Evolutionary conservation across 2,797 vertebrate species (phyloP).

Genomic region (Distichodus sexfasciatus): DNA sequence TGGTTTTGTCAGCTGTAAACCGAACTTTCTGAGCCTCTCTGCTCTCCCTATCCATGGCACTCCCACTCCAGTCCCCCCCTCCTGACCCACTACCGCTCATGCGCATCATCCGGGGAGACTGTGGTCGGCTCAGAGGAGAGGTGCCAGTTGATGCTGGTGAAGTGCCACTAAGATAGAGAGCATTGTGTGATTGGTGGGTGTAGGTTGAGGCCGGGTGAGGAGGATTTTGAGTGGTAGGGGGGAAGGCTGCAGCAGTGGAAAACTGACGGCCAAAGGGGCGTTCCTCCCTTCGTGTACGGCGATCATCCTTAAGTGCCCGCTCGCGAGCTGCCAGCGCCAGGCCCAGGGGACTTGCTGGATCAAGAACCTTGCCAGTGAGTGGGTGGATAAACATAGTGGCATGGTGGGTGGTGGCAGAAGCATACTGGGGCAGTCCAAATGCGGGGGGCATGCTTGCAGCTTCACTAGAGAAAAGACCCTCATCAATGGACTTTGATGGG

Average conservation of each 20-base stretch:
- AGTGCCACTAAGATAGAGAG: slow-evolving; percentile 68
- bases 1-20: slow-evolving; percentile 72
- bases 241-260: slow-evolving; percentile 70
- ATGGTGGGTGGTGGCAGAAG: slow-evolving; percentile 66
- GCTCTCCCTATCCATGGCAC: slow-evolving; percentile 42
- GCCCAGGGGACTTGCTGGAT: slow-evolving; percentile 87
- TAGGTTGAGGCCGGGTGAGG: slow-evolving; percentile 48
- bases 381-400: slow-evolving; percentile 88
- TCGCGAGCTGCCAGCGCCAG: slow-evolving; percentile 87
- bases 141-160: slow-evolving; percentile 67
- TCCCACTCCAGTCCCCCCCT: slow-evolving; percentile 52
- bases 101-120: slow-evolving; percentile 73
- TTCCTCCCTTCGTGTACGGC: slow-evolving; percentile 73
- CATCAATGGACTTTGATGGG: slow-evolving; percentile 91
- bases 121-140: slow-evolving; percentile 71
- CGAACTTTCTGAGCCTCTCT: slow-evolving; percentile 74
- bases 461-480: slow-evolving; percentile 88
- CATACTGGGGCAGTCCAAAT: slow-evolving; percentile 76
- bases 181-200: slow-evolving; percentile 69
- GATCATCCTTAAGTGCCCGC: slow-evolving; percentile 84
- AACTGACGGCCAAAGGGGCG: slow-evolving; percentile 77
- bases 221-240: slow-evolving; percentile 67
- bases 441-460: slow-evolving; percentile 82
- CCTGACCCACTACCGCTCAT: slow-evolving; percentile 64
- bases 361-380: slow-evolving; percentile 88